A percentile compares a stretch with the other conserved stretches of the same genome.
Conservation (phyloP, 2,113 vertebrate genomes). For the Psettodes erumei region DNA sequence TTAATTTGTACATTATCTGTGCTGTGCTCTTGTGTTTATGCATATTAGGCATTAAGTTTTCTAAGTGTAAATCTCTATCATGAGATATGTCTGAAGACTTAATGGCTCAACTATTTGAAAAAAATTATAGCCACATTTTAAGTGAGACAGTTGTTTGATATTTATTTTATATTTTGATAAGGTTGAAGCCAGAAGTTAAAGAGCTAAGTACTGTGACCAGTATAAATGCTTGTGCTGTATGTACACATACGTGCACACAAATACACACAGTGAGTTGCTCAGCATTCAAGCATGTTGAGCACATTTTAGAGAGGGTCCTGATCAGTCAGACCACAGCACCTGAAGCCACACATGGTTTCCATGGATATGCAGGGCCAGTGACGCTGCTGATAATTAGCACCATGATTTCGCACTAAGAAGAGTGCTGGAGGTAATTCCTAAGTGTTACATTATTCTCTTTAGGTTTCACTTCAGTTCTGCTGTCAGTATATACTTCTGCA, state of each 20-base stretch:
- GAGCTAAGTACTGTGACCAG: neutral
- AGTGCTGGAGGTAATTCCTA: neutral
- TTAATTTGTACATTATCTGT: neutral
- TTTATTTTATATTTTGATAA: too few relatives aligned
- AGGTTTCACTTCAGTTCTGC: neutral
- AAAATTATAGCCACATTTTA: neutral
- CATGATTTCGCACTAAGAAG: slow-evolving; percentile 19
- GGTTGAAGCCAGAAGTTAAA: neutral
- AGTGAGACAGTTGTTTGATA: neutral
- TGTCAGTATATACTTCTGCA: neutral
- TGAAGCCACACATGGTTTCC: slow-evolving; percentile 62
- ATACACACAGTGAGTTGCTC: neutral
- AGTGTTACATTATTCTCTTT: slow-evolving; percentile 6
- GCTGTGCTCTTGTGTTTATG: too few relatives aligned
- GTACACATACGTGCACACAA: neutral
- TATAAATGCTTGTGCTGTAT: neutral
- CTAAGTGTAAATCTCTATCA: too few relatives aligned
- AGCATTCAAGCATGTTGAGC: neutral
- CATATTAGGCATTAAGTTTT: too few relatives aligned
- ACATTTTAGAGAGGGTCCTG: neutral
- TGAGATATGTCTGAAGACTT: neutral
- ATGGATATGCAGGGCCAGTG: slow-evolving; percentile 61
- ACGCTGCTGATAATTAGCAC: slow-evolving; percentile 33
- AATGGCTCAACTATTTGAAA: neutral
- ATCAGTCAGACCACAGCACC: slow-evolving; percentile 26